Evolutionary conservation across 1,140 invertebrate species (phyloP).

Genomic region (Microplitis mediator): DNA sequence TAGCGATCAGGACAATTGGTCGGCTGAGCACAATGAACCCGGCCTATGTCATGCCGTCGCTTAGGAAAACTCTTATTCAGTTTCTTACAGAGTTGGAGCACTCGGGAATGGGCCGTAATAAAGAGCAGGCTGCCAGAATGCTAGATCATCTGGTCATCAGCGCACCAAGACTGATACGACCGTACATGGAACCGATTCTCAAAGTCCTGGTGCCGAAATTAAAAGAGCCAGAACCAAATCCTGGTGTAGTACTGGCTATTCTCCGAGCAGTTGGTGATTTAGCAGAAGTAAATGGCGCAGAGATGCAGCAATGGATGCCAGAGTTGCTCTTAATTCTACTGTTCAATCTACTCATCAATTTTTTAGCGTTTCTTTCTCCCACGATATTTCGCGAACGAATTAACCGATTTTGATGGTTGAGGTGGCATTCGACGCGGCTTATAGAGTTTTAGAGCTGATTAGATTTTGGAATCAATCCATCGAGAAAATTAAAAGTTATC

Average conservation of each 20-base stretch:
- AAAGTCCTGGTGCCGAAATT: slow-evolving; percentile 93
- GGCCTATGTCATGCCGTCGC: slow-evolving; percentile 95
- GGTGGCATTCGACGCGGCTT: no score
- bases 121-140: slow-evolving; percentile 95
- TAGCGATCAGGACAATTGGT: slow-evolving; percentile 91
- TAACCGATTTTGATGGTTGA: no score
- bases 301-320: slow-evolving; percentile 89
- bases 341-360: no score
- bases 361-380: no score
- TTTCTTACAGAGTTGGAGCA: slow-evolving; percentile 94
- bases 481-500: no score
- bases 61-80: slow-evolving; percentile 92
- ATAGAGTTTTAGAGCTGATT: no score
- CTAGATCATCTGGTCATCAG: slow-evolving; percentile 92
- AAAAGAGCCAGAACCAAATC: slow-evolving; percentile 89
- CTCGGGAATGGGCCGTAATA: slow-evolving; percentile 94
- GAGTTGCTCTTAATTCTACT: slow-evolving; percentile 89
- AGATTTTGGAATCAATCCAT: no score
- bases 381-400: no score
- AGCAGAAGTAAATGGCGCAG: slow-evolving; percentile 89
- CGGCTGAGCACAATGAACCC: slow-evolving; percentile 92
- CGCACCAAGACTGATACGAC: slow-evolving; percentile 90
- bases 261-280: slow-evolving; percentile 92
- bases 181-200: slow-evolving; percentile 96
- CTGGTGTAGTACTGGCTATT: slow-evolving; percentile 89